Evolutionary conservation across 2,113 vertebrate species (phyloP).

Genomic region (Sylvicapra grimmia): DNA sequence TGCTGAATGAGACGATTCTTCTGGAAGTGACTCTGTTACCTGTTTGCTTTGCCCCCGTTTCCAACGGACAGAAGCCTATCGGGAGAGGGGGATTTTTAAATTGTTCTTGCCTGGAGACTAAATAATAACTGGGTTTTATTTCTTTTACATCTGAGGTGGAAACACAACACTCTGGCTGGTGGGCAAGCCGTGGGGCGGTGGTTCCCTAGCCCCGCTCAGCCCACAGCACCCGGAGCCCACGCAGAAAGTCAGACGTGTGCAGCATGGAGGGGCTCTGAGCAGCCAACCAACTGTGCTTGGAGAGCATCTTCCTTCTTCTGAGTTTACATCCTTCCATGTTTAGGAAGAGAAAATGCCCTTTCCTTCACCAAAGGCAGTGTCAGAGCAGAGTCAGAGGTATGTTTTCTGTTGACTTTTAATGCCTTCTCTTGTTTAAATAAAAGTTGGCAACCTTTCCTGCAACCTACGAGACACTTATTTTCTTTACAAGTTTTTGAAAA

Average conservation of each 20-base stretch:
- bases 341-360: not conserved
- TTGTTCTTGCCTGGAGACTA: not conserved
- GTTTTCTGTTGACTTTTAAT: not conserved
- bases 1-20: not conserved
- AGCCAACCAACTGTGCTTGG: fast-evolving
- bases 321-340: not conserved
- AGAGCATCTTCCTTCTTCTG: not conserved
- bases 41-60: not conserved
- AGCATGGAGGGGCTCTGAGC: fast-evolving
- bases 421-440: not conserved
- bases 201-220: fast-evolving
- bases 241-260: not conserved
- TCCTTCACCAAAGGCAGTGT: not conserved
- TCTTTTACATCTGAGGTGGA: not conserved
- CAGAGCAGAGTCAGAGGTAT: fast-evolving
- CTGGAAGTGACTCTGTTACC: not conserved
- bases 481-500: not conserved
- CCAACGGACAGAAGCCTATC: not conserved
- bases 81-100: not conserved
- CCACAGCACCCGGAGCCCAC: fast-evolving
- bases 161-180: not conserved
- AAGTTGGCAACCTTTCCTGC: not conserved
- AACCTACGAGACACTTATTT: not conserved
- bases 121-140: not conserved
- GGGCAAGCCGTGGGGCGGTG: fast-evolving